Percentiles rank a stretch among this genome's conserved stretches.
Evolutionary conservation across 2,113 vertebrate species (phyloP).

Genomic region (Nettapus auritus): DNA sequence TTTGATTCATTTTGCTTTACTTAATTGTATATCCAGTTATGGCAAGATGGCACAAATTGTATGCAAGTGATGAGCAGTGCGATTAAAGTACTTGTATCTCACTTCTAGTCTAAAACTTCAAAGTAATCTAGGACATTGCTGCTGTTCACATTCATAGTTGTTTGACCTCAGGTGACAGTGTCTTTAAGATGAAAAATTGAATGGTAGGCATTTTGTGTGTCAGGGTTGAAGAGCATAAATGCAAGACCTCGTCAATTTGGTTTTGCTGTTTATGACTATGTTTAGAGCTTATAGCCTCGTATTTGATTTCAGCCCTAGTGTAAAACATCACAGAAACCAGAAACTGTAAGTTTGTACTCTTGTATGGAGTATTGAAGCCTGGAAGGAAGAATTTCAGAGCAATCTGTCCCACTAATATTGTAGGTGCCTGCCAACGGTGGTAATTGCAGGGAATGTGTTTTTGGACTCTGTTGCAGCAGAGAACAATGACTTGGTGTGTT

Average conservation of each 20-base stretch:
- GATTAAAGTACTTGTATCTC: slow-evolving; percentile 7
- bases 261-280: background rate
- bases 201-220: background rate
- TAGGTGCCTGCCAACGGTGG: background rate
- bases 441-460: background rate
- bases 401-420: background rate
- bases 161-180: slow-evolving; percentile 5
- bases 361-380: background rate
- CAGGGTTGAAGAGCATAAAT: background rate
- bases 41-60: background rate
- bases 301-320: background rate
- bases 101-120: background rate
- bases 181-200: background rate
- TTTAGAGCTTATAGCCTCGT: background rate
- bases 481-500: background rate
- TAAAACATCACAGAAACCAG: background rate
- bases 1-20: slow-evolving; percentile 31
- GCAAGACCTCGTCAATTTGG: background rate
- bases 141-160: background rate
- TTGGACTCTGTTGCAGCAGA: background rate
- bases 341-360: background rate
- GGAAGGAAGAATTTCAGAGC: background rate
- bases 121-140: background rate
- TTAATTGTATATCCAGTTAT: background rate
- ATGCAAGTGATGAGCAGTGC: background rate